Conservation (phyloP, 2,113 vertebrate genomes). For the Mionectes macconnelli region DNA sequence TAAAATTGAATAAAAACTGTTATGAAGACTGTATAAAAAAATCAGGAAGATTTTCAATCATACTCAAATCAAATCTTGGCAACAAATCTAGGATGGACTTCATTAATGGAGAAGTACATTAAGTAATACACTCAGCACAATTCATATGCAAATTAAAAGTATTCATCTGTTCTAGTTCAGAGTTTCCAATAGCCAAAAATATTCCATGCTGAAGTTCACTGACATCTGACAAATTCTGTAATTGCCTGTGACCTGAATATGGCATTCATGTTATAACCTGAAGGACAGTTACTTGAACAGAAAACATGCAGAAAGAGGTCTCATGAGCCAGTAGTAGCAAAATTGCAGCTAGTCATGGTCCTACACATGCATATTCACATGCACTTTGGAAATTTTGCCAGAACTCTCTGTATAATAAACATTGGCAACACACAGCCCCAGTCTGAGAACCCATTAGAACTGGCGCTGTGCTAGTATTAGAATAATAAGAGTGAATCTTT, state of each 20-base stretch:
- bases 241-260: background rate
- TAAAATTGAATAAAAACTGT: background rate
- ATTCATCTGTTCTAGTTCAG: slow-evolving; percentile 20
- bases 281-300: background rate
- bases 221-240: background rate
- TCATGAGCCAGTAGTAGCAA: background rate
- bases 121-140: background rate
- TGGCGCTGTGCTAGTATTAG: background rate
- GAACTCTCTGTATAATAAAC: background rate
- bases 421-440: background rate
- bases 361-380: background rate
- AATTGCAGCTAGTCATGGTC: background rate
- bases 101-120: slow-evolving; percentile 47
- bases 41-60: background rate
- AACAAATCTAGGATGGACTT: slow-evolving; percentile 47
- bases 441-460: background rate
- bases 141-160: slow-evolving; percentile 37
- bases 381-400: background rate
- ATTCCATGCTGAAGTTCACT: background rate
- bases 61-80: slow-evolving; percentile 23
- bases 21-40: background rate
- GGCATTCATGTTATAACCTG: background rate
- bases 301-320: background rate
- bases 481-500: background rate
- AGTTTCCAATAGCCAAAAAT: slow-evolving; percentile 8